A percentile compares a stretch with the other conserved stretches of the same genome.
phyloP scores from a whole-genome alignment of 1,140 invertebrate genomes.

The Drosophila ohnishii region DNA sequence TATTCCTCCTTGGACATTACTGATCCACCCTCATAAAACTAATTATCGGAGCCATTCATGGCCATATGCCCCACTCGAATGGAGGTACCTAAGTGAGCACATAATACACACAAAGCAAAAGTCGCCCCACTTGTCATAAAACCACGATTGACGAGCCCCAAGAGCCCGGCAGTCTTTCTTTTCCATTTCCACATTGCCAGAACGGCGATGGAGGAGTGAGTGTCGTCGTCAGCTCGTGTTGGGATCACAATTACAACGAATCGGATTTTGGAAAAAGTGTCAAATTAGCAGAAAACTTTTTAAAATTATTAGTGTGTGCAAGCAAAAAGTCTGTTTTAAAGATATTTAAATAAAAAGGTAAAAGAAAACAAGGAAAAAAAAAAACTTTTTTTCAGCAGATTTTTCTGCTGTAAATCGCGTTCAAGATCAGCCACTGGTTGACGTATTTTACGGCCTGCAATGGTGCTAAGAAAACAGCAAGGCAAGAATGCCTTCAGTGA shows the following conservation, averaged over 20 bases:
- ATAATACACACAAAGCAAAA: slow-evolving; percentile 30
- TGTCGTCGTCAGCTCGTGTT: slow-evolving; percentile 18
- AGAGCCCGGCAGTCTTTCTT: slow-evolving; percentile 20
- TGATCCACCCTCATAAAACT: slow-evolving; percentile 27
- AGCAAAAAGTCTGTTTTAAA: slow-evolving; percentile 27
- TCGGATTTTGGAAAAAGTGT: slow-evolving; percentile 47
- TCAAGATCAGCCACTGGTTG: slow-evolving; percentile 32
- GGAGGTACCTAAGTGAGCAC: slow-evolving; percentile 2
- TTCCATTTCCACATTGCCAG: slow-evolving; percentile 22
- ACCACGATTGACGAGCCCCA: slow-evolving; percentile 20
- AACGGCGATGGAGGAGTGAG: slow-evolving; percentile 33
- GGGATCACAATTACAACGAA: slow-evolving; percentile 58
- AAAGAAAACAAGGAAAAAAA: slow-evolving; percentile 2
- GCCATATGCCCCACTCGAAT: slow-evolving; percentile 23
- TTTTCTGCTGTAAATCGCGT: slow-evolving; percentile 30
- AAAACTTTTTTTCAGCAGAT: slow-evolving; percentile 35
- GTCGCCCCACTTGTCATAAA: slow-evolving; percentile 37
- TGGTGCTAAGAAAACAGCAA: slow-evolving; percentile 41
- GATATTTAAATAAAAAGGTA: slow-evolving; percentile 15
- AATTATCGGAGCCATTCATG: slow-evolving; percentile 4
- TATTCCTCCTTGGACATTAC: not conserved
- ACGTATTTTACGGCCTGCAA: slow-evolving; percentile 33
- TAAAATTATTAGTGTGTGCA: slow-evolving; percentile 15
- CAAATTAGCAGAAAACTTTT: slow-evolving; percentile 37
- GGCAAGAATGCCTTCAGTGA: slow-evolving; percentile 23